Conservation (phyloP, 2,888 invertebrate species). For the Emmelina monodactyla region DNA sequence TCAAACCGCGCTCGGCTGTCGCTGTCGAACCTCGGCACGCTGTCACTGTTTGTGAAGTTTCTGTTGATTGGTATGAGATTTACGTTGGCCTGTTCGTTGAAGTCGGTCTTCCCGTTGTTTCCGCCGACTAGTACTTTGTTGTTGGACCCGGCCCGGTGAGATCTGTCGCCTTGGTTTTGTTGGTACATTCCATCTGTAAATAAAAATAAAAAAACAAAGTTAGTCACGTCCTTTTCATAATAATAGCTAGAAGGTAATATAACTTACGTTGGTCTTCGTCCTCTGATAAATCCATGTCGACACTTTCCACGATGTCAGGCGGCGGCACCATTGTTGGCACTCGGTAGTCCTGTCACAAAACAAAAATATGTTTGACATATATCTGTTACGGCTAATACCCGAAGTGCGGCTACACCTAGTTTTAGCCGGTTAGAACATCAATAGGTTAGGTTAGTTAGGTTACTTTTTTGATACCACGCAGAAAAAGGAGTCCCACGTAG, state of each 20-base stretch:
- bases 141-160: conserved; percentile 46
- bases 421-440: too few species aligned
- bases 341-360: conserved; percentile 50
- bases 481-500: too few species aligned
- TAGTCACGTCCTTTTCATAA: too few species aligned
- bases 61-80: conserved; percentile 33
- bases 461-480: too few species aligned
- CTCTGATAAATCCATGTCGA: conserved; percentile 89
- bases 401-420: too few species aligned
- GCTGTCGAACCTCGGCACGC: too few species aligned
- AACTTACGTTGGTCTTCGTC: conserved; percentile 70
- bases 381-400: too few species aligned
- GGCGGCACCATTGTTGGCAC: conserved; percentile 59
- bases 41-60: conserved; percentile 1
- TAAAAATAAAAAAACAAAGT: conserved; percentile 4
- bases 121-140: conserved; percentile 55
- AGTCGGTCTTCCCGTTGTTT: conserved; percentile 33
- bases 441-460: too few species aligned
- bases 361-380: conserved; percentile 2
- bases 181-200: conserved; percentile 42
- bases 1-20: too few species aligned
- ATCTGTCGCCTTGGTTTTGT: conserved; percentile 60
- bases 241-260: too few species aligned
- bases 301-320: conserved; percentile 78
- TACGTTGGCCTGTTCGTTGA: conserved; percentile 25